Evolutionary conservation across 2,888 invertebrate species (phyloP), one percentile per base, ranked within the genome.

Genomic region (Notocelia uddmanniana): DNA sequence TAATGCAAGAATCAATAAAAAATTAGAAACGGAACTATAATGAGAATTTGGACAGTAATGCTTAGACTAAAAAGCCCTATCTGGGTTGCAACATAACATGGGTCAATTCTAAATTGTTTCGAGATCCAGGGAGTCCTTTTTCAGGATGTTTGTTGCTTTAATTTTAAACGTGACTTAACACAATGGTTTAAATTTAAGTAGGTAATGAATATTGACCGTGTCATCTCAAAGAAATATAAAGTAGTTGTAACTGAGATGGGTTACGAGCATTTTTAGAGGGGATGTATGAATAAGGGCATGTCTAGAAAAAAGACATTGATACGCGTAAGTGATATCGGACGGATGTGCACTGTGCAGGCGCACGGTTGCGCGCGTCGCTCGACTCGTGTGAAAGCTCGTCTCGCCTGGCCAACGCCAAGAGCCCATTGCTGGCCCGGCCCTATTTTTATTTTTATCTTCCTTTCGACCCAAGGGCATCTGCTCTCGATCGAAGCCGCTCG

Each of bases 381-480:
- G 64, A 37, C 37, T 21, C 69, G 73, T 52, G 76, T 77, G 78
- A 80, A 81, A 81, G 77, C 78, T 57, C 52, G 73, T 72, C 37
- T 37, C 55, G 73, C 74, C 21, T n/a, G 8, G 52, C 37, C 45
- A 45, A 45, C 45, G n/a, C 52, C 34, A 23, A 23, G 60, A 23
- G 52, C 34, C 52, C 52, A 52, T 54, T 34, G 76, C 62, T 73
- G 74, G 68, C 67, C 75, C 60, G 74, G 68, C 67, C 75, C 60
- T 75, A 73, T 74, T 73, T 77, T 76, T 77, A 76, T 79, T 77
- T 80, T 81, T 77, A 78, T 78, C 72, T 76, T 68, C 73, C 63
- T 74, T 68, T 80, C 54, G 54, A 64, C 37, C 21, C 81, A 81
- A 81, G 81, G 81, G 79, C 83, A 73, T 66, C 74, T 72, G 67